Base-by-base conservation (phyloP, 2,888 invertebrate species). In the Steinernema carpocapsae region DNA sequence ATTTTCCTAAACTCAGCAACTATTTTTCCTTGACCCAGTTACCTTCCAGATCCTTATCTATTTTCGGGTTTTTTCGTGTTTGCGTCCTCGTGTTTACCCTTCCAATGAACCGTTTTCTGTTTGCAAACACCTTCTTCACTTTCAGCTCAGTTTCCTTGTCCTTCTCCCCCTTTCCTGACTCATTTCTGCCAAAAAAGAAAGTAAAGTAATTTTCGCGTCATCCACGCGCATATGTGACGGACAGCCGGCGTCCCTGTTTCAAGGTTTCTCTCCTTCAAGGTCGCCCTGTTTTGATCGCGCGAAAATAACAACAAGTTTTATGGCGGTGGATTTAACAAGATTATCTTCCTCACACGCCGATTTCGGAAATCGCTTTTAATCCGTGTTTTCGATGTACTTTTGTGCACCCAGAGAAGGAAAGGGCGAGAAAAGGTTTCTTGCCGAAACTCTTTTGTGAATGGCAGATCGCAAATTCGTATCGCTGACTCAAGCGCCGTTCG, bases 171-270 rank as follows among this genome's bases (percentile, higher is more conserved):
- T 10, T 37, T 37, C 37, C 48, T 48, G 48, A 48, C n/a, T 48
- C 17, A 7, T 19, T 48, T 19, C 48, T 19, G 48, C 48, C 19
- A 19, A 48, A 48, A 48, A 48, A 48, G 48, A 48, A 19, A 48
- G 64, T 22, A 64, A 29, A 64, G 64, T 37, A 64, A 64, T 64
- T 64, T 64, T 37, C 64, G 32, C 64, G 64, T 64, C 64, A 64
- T 48, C 48, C 48, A 48, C 48, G 19, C 48, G 19, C n/a, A 17
- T 48, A 17, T 48, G 32, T 32, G 32, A 64, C 64, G 64, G 52
- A 52, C 52, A 64, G 64, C 64, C 37, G 32, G 4, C 64, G 22
- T 64, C 48, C 37, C 64, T 64, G 64, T 64, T 64, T 64, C 64
- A 64, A 64, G 64, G 64, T 64, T 64, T 29, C 29, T 64, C 29